Evolutionary conservation across 1,140 invertebrate genomes (phyloP).

Genomic region (Penaeus indicus): DNA sequence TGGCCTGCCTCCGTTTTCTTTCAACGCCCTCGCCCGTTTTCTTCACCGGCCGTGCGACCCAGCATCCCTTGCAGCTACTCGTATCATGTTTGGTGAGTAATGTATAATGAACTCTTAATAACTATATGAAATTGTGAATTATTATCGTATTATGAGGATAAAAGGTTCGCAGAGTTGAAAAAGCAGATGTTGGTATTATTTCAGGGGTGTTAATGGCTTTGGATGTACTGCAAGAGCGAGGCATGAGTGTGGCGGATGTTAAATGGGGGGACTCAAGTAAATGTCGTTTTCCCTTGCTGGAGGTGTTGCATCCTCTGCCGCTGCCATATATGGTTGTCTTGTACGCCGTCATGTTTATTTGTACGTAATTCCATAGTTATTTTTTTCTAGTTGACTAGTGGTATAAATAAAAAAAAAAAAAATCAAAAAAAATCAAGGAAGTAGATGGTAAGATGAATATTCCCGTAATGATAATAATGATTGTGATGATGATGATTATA

Average conservation of each 20-base stretch:
- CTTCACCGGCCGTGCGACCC: conserved; percentile 52
- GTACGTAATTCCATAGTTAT: conserved; percentile 8
- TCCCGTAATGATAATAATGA: not conserved
- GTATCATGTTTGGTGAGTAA: conserved; percentile 56
- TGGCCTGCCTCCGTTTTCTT: too few relatives aligned
- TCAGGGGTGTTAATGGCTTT: conserved; percentile 48
- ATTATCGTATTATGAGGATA: not conserved
- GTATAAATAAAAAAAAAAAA: too few relatives aligned
- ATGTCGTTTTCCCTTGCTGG: conserved; percentile 45
- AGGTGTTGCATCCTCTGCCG: conserved; percentile 27
- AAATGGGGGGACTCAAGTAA: conserved; percentile 40
- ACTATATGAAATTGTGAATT: not conserved
- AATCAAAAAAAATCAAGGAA: too few relatives aligned
- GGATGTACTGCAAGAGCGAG: conserved; percentile 50
- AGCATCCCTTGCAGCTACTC: conserved; percentile 46
- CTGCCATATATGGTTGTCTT: conserved; percentile 35
- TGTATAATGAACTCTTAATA: not conserved
- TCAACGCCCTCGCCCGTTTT: not conserved
- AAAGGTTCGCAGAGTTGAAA: not conserved
- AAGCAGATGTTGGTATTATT: not conserved
- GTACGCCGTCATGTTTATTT: conserved; percentile 36
- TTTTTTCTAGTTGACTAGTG: not conserved
- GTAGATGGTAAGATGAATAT: too few relatives aligned
- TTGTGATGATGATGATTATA: not conserved
- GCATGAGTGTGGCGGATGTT: conserved; percentile 38